phyloP scores from a whole-genome alignment of 2,113 vertebrate species.

The Pterocles gutturalis region DNA sequence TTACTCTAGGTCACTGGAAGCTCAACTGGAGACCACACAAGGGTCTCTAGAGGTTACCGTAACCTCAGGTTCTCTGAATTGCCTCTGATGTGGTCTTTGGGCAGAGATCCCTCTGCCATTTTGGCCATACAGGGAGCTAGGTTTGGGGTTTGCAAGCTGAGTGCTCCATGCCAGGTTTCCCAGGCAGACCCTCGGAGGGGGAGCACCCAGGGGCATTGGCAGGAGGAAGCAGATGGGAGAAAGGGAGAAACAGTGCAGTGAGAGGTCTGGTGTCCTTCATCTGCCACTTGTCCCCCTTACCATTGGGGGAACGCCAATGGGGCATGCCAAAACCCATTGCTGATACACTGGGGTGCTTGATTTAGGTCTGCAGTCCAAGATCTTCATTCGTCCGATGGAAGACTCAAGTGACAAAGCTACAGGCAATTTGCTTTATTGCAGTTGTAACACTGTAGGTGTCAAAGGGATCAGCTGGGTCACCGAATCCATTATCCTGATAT shows the following conservation, averaged over 20 bases:
- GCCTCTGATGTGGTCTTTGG: background rate
- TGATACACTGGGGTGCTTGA: background rate
- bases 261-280: background rate
- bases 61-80: background rate
- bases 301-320: background rate
- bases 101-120: background rate
- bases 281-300: background rate
- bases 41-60: background rate
- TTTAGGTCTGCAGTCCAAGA: background rate
- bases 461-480: slow-evolving; percentile 30
- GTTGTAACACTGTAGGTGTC: background rate
- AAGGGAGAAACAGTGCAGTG: background rate
- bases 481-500: background rate
- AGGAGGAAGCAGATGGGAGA: background rate
- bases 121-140: background rate
- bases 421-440: slow-evolving; percentile 29
- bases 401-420: background rate
- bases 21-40: background rate
- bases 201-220: background rate
- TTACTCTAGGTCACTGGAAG: background rate
- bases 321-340: background rate
- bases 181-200: rapidly evolving
- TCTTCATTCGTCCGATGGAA: background rate
- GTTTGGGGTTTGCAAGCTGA: background rate
- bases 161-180: background rate